Percentiles rank a stretch among this genome's conserved stretches.
These are phyloP conservation scores for Calyptommatus sinebrachiatus DNA, from an alignment of 2,113 vertebrate genomes.

Conservation along the genomic window DNA sequence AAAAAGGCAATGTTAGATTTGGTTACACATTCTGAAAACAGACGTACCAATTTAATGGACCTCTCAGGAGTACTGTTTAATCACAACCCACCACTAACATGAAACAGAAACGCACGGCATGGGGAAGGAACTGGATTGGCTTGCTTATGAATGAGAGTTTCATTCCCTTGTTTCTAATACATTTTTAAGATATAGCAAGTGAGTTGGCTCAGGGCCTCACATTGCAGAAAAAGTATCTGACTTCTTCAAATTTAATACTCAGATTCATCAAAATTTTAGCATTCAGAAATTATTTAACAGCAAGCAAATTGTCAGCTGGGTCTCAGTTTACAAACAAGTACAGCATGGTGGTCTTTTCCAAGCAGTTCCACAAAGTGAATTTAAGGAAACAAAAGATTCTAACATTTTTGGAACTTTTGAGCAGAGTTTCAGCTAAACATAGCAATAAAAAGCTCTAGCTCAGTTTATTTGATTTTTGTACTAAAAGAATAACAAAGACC, in stretches of 20 bases:
- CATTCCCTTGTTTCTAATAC: conserved; percentile 8
- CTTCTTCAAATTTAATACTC: conserved; percentile 67
- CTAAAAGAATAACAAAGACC: no score
- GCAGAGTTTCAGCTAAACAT: conserved; percentile 32
- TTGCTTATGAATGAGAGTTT: conserved; percentile 34
- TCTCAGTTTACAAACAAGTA: conserved; percentile 50
- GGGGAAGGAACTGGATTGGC: conserved; percentile 27
- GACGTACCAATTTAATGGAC: conserved; percentile 36
- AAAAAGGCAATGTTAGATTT: conserved; percentile 20
- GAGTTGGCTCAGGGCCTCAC: conserved; percentile 39
- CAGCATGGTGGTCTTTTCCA: conserved; percentile 43
- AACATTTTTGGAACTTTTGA: conserved; percentile 25
- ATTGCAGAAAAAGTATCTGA: conserved; percentile 31
- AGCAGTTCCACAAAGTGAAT: conserved; percentile 45
- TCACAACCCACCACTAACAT: conserved; percentile 45
- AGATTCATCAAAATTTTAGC: conserved; percentile 66
- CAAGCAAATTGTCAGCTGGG: conserved; percentile 45
- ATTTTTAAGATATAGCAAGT: conserved; percentile 46
- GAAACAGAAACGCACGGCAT: neutral
- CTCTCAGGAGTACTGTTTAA: conserved; percentile 45
- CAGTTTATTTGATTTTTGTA: no score
- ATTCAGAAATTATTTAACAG: conserved; percentile 67
- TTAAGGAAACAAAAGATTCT: conserved; percentile 30
- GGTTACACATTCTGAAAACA: conserved; percentile 29
- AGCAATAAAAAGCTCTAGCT: conserved; percentile 34